Evolutionary conservation across 2,888 invertebrate genomes (phyloP), one percentile per base, ranked within the genome.

Genomic region (Ecdyonurus torrentis): DNA sequence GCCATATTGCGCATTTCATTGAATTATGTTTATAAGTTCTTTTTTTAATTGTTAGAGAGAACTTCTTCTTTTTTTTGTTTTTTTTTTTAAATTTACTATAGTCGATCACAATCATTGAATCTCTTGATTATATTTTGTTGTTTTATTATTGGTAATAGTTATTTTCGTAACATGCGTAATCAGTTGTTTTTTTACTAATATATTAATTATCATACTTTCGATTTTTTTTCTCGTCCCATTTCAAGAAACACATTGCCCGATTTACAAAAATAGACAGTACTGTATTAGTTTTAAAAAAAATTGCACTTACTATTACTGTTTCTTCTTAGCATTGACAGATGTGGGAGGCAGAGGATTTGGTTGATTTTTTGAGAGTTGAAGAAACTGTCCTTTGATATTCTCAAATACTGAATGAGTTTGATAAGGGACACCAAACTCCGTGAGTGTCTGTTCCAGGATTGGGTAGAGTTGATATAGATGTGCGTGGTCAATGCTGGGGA

Each of bases 401-500:
- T 84, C 79, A 69, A 82, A 77, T 65, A 83, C 82, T 0, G 81
- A 71, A 22, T 66, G 59, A 61, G 64, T 62, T 2, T 63, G 74
- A 20, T 79, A 73, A 52, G 79, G 72, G 0, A 82, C 71, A 15
- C 80, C 79, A 69, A 84, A 88, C 68, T 88, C 83, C 50, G 79
- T 73, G 68, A 85, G 83, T 25, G 84, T 85, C 66, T 85, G 76
- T 5, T 81, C 67, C 15, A 85, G 77, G 0, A 79, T 78, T 0
- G 85, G 83, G 70, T 85, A 81, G 2, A 90, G 75, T 61, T 83
- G 79, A 7, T 81, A 79, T 18, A 91, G 73, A 64, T 85, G 80
- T 0, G 82, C 83, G 69, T 91, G 90, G 71, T 91, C 91, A 37
- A 91, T 69, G 0, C 89, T 86, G 0, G 91, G 91, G 68, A 91